A percentile compares a stretch with the other conserved stretches of the same genome.
phyloP scores from a whole-genome alignment of 2,888 invertebrate species.

The Drosophila borealis region DNA sequence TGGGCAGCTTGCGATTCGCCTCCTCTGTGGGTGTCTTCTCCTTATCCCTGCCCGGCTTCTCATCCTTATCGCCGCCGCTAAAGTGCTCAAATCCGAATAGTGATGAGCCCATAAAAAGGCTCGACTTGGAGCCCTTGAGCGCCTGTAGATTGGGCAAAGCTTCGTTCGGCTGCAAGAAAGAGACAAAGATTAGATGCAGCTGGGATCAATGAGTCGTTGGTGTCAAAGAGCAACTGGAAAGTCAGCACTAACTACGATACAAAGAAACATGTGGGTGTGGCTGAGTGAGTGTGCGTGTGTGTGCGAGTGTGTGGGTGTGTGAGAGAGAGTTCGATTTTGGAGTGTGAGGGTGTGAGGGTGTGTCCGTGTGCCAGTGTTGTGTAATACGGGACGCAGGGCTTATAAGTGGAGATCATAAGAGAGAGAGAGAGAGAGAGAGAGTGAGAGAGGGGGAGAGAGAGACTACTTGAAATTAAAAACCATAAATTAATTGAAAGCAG shows the following conservation, averaged over 20 bases:
- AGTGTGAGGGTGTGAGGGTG: constrained; percentile 7
- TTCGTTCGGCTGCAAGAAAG: constrained; percentile 83
- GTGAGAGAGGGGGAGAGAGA: constrained; percentile 1
- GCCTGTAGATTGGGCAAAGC: constrained; percentile 85
- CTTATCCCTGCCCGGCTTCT: constrained; percentile 82
- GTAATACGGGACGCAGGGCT: constrained; percentile 53
- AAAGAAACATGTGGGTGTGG: constrained; percentile 72
- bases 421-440: constrained; percentile 28
- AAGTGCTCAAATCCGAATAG: constrained; percentile 84
- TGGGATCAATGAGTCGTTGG: constrained; percentile 29
- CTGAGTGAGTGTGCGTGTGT: constrained; percentile 27
- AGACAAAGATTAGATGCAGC: constrained; percentile 44
- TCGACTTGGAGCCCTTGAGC: constrained; percentile 87
- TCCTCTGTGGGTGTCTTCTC: constrained; percentile 84
- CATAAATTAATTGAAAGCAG: constrained; percentile 59
- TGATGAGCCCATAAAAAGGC: constrained; percentile 85
- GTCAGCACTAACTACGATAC: constrained; percentile 81
- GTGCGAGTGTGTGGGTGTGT: constrained; percentile 28
- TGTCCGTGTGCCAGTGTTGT: constrained; percentile 59
- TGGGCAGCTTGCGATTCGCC: constrained; percentile 91
- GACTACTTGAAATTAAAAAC: constrained; percentile 62
- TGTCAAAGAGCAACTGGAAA: constrained; percentile 79
- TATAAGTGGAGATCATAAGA: constrained; percentile 37
- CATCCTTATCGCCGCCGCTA: constrained; percentile 78
- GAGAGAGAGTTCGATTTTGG: neutral